Conservation (phyloP, 1,140 invertebrate genomes). For the Diuraphis noxia region DNA sequence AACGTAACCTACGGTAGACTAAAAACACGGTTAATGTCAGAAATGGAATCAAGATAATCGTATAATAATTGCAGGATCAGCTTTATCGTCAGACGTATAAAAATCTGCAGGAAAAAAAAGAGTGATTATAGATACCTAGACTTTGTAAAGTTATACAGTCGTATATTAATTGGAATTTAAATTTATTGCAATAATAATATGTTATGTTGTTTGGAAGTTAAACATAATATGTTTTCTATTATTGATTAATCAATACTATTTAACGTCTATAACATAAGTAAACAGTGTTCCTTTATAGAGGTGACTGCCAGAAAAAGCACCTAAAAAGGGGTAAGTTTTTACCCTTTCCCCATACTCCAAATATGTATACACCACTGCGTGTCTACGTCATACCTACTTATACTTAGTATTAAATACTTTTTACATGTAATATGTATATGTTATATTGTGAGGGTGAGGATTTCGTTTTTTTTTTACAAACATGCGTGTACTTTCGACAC, state of each 20-base stretch:
- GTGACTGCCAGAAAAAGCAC: no score
- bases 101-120: not conserved
- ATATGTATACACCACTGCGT: no score
- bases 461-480: not conserved
- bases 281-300: not conserved
- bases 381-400: not conserved
- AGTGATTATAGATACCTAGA: not conserved
- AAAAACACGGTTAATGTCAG: not conserved
- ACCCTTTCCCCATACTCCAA: not conserved
- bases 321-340: no score
- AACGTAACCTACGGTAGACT: not conserved
- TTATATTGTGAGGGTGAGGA: not conserved
- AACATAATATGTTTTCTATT: not conserved
- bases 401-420: not conserved
- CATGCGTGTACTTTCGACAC: no score
- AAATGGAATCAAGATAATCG: not conserved
- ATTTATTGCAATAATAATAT: no score
- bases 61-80: not conserved
- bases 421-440: no score
- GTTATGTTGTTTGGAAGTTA: not conserved
- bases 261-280: not conserved
- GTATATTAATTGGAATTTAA: not conserved
- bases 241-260: not conserved
- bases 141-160: no score
- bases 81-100: not conserved